Conservation (phyloP, 1,140 invertebrate genomes). For the Apis florea region DNA sequence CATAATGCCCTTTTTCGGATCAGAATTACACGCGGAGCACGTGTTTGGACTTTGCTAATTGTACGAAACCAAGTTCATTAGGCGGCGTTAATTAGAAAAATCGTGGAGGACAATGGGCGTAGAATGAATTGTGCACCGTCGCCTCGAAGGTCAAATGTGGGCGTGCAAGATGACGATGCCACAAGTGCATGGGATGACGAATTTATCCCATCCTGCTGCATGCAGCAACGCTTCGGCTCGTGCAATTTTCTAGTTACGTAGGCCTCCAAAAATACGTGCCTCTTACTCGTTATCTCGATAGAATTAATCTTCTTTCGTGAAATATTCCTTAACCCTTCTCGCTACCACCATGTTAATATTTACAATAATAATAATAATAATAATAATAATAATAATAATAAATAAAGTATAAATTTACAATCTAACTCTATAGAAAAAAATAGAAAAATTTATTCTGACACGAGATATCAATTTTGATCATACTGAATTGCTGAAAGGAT, state of each 20-base stretch:
- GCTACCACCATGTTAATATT: not conserved
- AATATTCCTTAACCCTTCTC: too few species aligned
- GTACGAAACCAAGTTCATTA: not conserved
- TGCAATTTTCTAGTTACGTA: slow-evolving; percentile 27
- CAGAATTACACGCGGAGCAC: not conserved
- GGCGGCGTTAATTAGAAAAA: not conserved
- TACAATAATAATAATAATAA: too few species aligned
- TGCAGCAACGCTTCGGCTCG: not conserved
- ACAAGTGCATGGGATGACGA: slow-evolving; percentile 25
- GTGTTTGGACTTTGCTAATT: not conserved
- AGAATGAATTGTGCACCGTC: slow-evolving; percentile 33
- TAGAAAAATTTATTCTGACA: too few species aligned
- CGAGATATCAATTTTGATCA: too few species aligned
- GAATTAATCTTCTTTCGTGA: not conserved
- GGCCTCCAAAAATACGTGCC: slow-evolving; percentile 26
- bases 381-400: too few species aligned
- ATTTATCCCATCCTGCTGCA: slow-evolving; percentile 12
- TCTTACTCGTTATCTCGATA: not conserved
- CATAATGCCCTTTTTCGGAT: not conserved
- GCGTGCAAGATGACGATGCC: slow-evolving; percentile 33
- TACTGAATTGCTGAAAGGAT: too few species aligned
- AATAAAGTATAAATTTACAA: too few species aligned
- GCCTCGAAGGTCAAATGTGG: slow-evolving; percentile 42
- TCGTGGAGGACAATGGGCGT: slow-evolving; percentile 15
- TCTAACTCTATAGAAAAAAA: too few species aligned